A percentile compares a stretch with the other conserved stretches of the same genome.
Evolutionary conservation across 2,888 invertebrate species (phyloP).

Genomic region (Epirrita christyi): DNA sequence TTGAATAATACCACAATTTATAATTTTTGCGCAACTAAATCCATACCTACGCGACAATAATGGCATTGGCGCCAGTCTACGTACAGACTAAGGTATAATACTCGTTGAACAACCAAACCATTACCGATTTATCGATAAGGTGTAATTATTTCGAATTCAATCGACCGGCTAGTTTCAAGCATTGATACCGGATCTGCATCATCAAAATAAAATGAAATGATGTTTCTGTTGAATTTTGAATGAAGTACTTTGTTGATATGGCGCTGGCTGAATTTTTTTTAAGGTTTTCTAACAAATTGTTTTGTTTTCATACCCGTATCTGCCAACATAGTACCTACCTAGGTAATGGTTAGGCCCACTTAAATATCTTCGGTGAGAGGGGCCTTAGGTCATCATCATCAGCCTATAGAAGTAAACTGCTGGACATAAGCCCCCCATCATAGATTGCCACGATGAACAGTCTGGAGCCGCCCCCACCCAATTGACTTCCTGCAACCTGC

Average conservation of each 20-base stretch:
- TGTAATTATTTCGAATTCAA: slow-evolving; percentile 59
- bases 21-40: slow-evolving; percentile 43
- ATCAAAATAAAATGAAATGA: slow-evolving; percentile 39
- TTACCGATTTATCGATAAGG: slow-evolving; percentile 64
- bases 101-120: slow-evolving; percentile 49
- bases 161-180: slow-evolving; percentile 49
- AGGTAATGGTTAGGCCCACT: too few relatives aligned
- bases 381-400: too few relatives aligned
- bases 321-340: too few relatives aligned
- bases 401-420: too few relatives aligned
- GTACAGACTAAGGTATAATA: background rate
- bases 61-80: slow-evolving; percentile 69
- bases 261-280: background rate
- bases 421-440: too few relatives aligned
- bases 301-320: too few relatives aligned
- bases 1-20: background rate
- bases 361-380: too few relatives aligned
- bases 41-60: slow-evolving; percentile 64
- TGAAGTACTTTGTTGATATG: background rate
- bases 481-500: too few relatives aligned
- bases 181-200: slow-evolving; percentile 46
- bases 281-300: too few relatives aligned
- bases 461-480: too few relatives aligned
- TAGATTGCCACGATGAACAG: too few relatives aligned
- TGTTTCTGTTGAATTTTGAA: background rate